Evolutionary conservation across 35 echinoderm and acorn worm species (phyloP), one percentile per base, ranked within the genome.

Genomic region (Apostichopus japonicus): DNA sequence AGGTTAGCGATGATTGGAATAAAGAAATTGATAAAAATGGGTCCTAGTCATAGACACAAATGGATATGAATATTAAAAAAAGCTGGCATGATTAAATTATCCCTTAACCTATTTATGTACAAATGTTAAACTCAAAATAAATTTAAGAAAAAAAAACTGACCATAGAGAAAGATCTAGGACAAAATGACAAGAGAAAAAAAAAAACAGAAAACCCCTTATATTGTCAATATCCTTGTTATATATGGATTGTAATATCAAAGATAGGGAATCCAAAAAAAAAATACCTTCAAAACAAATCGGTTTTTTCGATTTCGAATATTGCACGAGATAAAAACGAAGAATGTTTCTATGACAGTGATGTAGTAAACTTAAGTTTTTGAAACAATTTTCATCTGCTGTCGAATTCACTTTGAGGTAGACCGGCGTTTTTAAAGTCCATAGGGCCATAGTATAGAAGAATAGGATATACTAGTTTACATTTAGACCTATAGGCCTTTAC

Each of bases 101-200:
- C 22, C 17, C 71, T 23, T 23, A 23, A 75, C 71, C 71, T 75
- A 6, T 75, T 75, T 75, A 75, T 75, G 17, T 75, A 75, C 71
- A 75, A 75, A 75, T 75, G n/a, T 75, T 75, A 19, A 75, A 75
- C 71, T 75, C 71, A 75, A 75, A 75, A 23, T 75, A 19, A 75
- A 75, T 67, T 67, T 15, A 67, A 67, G 63, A 67, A 67, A 75
- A 10, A 13, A 61, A 61, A 61, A 61, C 0, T 61, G 57, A 61
- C 13, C 57, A 61, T 8, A n/a, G 17, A 75, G 71, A 75, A 75
- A 75, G 17, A 75, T 75, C 2, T 75, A 21, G 71, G 71, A 75
- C 17, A 75, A 75, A 75, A n/a, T 75, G 16, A 75, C 71, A 21
- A 19, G 7, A 75, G n/a, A 75, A n/a, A n/a, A 75, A 4, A 75